Percentiles rank a stretch among this genome's conserved stretches.
Conservation (phyloP, 2,113 vertebrate genomes). For the Trematomus loennbergii region DNA sequence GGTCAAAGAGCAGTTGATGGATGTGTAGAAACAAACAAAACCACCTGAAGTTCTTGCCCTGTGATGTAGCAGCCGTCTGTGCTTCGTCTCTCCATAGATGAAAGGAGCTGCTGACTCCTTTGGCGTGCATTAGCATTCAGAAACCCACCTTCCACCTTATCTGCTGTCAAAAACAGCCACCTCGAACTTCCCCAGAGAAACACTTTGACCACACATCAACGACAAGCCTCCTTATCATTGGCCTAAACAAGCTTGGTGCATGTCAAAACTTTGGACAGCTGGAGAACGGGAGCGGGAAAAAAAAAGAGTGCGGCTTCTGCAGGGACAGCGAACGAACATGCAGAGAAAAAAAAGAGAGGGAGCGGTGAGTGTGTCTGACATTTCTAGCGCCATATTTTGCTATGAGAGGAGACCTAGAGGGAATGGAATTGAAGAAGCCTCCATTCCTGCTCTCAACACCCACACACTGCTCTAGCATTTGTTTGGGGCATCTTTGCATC, state of each 20-base stretch:
- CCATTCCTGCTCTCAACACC: not conserved
- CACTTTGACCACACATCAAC: constrained; percentile 67
- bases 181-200: constrained; percentile 60
- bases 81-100: constrained; percentile 47
- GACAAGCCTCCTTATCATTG: constrained; percentile 65
- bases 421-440: constrained; percentile 38
- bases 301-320: constrained; percentile 38
- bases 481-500: constrained; percentile 53
- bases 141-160: constrained; percentile 62
- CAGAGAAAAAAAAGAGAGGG: not conserved
- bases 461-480: constrained; percentile 48
- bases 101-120: constrained; percentile 54
- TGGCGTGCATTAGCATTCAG: constrained; percentile 64
- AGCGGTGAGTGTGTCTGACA: constrained; percentile 59
- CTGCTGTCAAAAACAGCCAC: constrained; percentile 69
- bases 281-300: not conserved
- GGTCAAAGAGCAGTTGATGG: constrained; percentile 30
- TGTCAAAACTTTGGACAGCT: constrained; percentile 41
- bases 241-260: constrained; percentile 58
- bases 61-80: constrained; percentile 30
- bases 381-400: constrained; percentile 56
- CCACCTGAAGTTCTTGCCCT: constrained; percentile 30
- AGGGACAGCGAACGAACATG: constrained; percentile 36
- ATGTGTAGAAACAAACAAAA: constrained; percentile 31
- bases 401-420: constrained; percentile 42